A percentile compares a stretch with the other conserved stretches of the same genome.
These are phyloP conservation scores for Halictus ligatus DNA, from an alignment of 2,888 invertebrate species.

Conservation along the genomic window DNA sequence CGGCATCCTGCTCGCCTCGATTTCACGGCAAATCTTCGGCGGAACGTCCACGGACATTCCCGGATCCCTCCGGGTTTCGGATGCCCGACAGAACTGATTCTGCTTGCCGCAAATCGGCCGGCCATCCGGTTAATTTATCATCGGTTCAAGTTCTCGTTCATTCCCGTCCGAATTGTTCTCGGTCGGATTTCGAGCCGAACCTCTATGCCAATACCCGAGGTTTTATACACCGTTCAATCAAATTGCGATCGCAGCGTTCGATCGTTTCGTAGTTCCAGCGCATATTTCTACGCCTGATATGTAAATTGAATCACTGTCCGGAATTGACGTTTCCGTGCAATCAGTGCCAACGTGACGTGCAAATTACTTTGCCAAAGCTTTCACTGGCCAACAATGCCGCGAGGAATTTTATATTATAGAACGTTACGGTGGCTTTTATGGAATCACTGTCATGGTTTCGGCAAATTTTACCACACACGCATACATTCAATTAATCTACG, in stretches of 20 bases:
- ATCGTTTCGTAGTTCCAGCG: background rate
- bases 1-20: background rate
- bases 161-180: background rate
- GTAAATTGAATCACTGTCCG: background rate
- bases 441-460: no score
- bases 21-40: constrained; percentile 6
- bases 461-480: no score
- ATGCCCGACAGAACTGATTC: background rate
- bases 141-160: background rate
- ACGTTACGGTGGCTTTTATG: no score
- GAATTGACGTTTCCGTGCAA: no score
- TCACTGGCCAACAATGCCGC: no score
- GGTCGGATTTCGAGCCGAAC: background rate
- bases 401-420: no score
- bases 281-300: background rate
- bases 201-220: background rate
- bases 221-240: background rate
- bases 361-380: no score
- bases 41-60: background rate
- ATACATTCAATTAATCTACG: background rate
- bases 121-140: background rate
- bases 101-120: background rate
- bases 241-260: background rate
- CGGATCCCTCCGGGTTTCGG: background rate
- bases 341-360: no score